Conservation (phyloP, 2,797 vertebrate genomes). For the Heteromormyrus szaboi region DNA sequence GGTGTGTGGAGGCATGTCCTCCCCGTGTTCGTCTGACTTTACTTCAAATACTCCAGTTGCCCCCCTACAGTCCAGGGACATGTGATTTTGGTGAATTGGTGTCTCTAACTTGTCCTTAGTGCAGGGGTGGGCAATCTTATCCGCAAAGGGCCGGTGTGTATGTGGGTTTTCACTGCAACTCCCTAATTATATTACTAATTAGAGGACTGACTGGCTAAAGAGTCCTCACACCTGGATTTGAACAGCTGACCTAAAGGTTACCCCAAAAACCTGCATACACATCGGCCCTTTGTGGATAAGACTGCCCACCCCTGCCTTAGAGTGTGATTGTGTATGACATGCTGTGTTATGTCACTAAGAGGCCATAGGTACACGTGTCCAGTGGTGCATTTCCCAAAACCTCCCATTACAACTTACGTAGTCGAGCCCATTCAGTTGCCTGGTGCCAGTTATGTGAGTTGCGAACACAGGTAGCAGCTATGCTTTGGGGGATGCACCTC, state of each 20-base stretch:
- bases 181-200: no score
- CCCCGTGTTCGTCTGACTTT: background rate
- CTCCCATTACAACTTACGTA: background rate
- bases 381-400: background rate
- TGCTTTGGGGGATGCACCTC: background rate
- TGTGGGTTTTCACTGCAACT: no score
- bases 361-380: background rate
- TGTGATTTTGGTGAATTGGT: background rate
- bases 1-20: background rate
- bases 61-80: background rate
- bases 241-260: no score
- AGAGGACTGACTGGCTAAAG: no score
- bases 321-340: background rate
- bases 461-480: background rate
- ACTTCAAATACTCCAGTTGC: background rate
- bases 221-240: no score
- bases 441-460: background rate
- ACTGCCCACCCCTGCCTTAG: no score
- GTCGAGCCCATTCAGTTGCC: background rate
- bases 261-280: no score
- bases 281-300: no score
- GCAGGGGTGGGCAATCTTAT: no score
- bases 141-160: no score
- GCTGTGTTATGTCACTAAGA: background rate
- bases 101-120: background rate